Conservation (phyloP, 64 coral and sea anemone genomes). For the Platygyra sinensis region DNA sequence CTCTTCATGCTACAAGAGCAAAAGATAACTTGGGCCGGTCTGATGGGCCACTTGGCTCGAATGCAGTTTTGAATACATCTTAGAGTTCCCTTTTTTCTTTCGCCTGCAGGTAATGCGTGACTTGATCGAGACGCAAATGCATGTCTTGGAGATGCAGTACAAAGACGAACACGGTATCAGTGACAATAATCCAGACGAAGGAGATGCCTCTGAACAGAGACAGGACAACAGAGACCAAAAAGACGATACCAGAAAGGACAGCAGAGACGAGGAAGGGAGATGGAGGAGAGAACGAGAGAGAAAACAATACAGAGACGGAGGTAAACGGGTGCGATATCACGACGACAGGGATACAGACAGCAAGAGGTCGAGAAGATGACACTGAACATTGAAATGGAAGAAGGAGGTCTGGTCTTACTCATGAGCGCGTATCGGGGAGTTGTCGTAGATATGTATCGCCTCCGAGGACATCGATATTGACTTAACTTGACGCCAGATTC, state of each 20-base stretch:
- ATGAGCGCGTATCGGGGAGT: too few species aligned
- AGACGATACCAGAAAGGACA: slow-evolving; percentile 11
- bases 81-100: background rate
- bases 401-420: background rate
- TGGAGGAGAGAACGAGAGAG: slow-evolving; percentile 34
- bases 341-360: slow-evolving; percentile 4
- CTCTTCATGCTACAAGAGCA: too few species aligned
- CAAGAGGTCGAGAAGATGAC: slow-evolving; percentile 11
- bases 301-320: slow-evolving; percentile 6
- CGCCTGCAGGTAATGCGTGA: slow-evolving; percentile 85
- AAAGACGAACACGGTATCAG: background rate
- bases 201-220: background rate
- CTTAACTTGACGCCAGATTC: too few species aligned
- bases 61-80: too few species aligned
- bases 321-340: slow-evolving; percentile 42
- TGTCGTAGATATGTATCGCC: too few species aligned
- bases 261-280: slow-evolving; percentile 26
- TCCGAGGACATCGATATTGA: too few species aligned
- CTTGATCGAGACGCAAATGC: slow-evolving; percentile 92
- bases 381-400: background rate
- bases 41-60: too few species aligned
- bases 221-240: slow-evolving; percentile 33
- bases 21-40: too few species aligned
- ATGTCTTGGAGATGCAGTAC: slow-evolving; percentile 17
- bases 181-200: background rate